Conservation (phyloP, 1,140 invertebrate genomes). For the Lepidurus couesii region DNA sequence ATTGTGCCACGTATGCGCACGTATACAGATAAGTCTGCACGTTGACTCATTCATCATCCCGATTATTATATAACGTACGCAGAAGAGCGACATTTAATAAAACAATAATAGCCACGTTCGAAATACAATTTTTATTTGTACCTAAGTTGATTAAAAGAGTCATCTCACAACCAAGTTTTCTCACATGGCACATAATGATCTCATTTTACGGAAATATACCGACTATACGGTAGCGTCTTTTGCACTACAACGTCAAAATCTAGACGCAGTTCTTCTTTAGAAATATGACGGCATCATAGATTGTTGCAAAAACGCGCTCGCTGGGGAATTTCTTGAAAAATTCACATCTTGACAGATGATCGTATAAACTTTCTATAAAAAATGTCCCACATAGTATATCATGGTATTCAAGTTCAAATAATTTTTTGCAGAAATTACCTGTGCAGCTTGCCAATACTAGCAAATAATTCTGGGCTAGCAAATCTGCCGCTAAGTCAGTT, state of each 20-base stretch:
- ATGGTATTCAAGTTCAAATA: background rate
- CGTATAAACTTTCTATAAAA: conserved; percentile 54
- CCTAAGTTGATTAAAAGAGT: background rate
- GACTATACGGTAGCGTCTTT: background rate
- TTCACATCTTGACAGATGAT: conserved; percentile 54
- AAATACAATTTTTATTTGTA: too few species aligned
- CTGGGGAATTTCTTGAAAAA: conserved; percentile 44
- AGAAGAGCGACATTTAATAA: too few species aligned
- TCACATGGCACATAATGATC: background rate
- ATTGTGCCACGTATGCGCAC: too few species aligned
- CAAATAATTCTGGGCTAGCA: background rate
- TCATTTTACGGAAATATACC: background rate
- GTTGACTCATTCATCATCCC: too few species aligned
- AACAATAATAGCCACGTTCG: too few species aligned
- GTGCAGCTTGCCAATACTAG: background rate
- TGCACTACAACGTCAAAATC: background rate
- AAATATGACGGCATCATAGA: conserved; percentile 27
- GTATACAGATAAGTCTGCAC: too few species aligned
- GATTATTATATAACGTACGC: too few species aligned
- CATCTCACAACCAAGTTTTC: background rate
- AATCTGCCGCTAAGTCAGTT: conserved; percentile 21
- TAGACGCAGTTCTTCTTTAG: background rate
- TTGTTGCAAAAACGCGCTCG: conserved; percentile 26
- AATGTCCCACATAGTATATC: background rate
- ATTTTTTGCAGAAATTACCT: background rate